These are phyloP conservation scores for Ooceraea biroi DNA, from an alignment of 1,140 invertebrate species.

Conservation along the genomic window DNA sequence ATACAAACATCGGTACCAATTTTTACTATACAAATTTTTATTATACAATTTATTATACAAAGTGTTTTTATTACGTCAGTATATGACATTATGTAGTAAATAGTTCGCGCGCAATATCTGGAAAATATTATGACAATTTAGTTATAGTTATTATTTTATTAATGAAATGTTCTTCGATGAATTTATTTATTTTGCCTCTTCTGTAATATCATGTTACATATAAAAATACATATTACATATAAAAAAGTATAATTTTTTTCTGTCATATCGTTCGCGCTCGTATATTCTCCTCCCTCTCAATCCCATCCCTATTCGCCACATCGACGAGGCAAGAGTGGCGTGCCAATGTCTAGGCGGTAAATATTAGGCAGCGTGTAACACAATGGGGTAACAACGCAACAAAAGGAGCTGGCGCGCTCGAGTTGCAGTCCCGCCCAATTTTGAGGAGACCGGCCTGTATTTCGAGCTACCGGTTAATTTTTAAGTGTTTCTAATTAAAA, in stretches of 20 bases:
- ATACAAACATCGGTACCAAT: too few relatives aligned
- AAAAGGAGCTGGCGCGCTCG: constrained; percentile 75
- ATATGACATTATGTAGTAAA: neutral
- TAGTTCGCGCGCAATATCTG: too few relatives aligned
- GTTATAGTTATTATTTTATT: neutral
- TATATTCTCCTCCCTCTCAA: too few relatives aligned
- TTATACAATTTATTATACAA: too few relatives aligned
- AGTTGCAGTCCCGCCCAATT: constrained; percentile 74
- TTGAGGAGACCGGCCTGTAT: constrained; percentile 80
- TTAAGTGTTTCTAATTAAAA: constrained; percentile 87
- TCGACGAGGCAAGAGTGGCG: constrained; percentile 21
- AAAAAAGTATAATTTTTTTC: constrained; percentile 20
- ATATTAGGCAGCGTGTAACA: constrained; percentile 76
- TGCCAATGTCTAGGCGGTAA: constrained; percentile 75
- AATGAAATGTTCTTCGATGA: neutral
- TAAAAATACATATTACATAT: neutral
- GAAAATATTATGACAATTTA: neutral
- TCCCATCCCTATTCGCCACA: neutral
- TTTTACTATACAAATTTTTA: too few relatives aligned
- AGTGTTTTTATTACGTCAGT: too few relatives aligned
- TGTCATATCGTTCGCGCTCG: neutral
- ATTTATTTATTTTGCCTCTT: neutral
- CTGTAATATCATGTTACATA: neutral
- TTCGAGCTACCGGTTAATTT: constrained; percentile 84
- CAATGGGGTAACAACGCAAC: constrained; percentile 78